Evolutionary conservation across 2,888 invertebrate species (phyloP).

Genomic region (Brenthis hecate): DNA sequence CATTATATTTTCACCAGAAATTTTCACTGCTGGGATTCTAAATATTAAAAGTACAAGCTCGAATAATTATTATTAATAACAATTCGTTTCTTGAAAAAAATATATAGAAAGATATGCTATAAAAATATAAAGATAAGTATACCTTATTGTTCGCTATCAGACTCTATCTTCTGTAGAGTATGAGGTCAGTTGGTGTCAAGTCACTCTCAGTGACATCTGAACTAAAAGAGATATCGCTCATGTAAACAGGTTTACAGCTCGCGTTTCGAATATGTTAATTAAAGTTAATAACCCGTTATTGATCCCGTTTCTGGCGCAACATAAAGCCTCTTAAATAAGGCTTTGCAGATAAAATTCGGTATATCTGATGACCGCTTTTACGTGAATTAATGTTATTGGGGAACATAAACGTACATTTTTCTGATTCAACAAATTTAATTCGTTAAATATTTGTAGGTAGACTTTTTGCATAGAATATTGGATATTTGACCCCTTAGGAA

Average conservation of each 20-base stretch:
- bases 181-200: too few species aligned
- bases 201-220: background rate
- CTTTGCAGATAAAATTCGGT: conserved; percentile 9
- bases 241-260: background rate
- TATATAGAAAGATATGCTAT: too few species aligned
- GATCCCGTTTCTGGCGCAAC: conserved; percentile 3
- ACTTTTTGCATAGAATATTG: background rate
- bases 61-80: too few species aligned
- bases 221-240: background rate
- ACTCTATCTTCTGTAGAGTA: too few species aligned
- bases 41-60: too few species aligned
- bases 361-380: conserved; percentile 8
- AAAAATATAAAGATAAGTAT: too few species aligned
- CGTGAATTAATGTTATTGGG: conserved; percentile 12
- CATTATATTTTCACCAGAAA: too few species aligned
- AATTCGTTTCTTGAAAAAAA: too few species aligned
- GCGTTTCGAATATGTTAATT: background rate
- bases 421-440: background rate
- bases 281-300: conserved; percentile 9
- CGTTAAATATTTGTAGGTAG: too few species aligned
- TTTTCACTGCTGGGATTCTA: too few species aligned
- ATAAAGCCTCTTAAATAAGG: conserved; percentile 16
- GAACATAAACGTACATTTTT: background rate
- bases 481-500: too few species aligned
- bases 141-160: too few species aligned